A percentile compares a stretch with the other conserved stretches of the same genome.
phyloP scores from a whole-genome alignment of 2,888 invertebrate genomes.

The Dione vanillae region DNA sequence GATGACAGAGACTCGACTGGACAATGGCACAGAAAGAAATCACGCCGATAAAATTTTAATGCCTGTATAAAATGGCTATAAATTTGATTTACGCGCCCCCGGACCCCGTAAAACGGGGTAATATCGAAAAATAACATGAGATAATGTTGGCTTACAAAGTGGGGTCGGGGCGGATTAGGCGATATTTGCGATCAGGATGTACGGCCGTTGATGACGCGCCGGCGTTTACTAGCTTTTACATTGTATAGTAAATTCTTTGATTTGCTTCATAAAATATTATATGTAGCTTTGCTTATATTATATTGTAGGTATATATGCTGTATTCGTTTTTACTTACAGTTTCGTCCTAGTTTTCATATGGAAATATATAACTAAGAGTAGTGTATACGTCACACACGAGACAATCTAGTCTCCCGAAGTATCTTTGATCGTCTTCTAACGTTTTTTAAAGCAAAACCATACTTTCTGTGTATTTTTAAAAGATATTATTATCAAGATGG shows the following conservation, averaged over 20 bases:
- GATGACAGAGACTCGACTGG: slow-evolving; percentile 67
- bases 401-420: too few relatives aligned
- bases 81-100: slow-evolving; percentile 81
- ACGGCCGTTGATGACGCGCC: slow-evolving; percentile 40
- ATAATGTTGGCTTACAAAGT: slow-evolving; percentile 78
- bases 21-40: slow-evolving; percentile 78
- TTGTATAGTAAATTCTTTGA: not conserved
- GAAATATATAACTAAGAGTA: too few relatives aligned
- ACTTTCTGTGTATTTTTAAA: too few relatives aligned
- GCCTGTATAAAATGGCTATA: slow-evolving; percentile 82
- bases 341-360: too few relatives aligned
- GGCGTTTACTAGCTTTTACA: not conserved
- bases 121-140: slow-evolving; percentile 82
- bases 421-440: too few relatives aligned
- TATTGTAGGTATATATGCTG: too few relatives aligned
- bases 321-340: too few relatives aligned
- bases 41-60: slow-evolving; percentile 82
- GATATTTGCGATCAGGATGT: slow-evolving; percentile 47
- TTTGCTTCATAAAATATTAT: not conserved
- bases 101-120: slow-evolving; percentile 77
- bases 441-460: too few relatives aligned
- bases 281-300: too few relatives aligned
- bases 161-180: slow-evolving; percentile 72
- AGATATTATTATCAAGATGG: too few relatives aligned
- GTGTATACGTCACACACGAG: too few relatives aligned